Evolutionary conservation across 2,797 vertebrate genomes (phyloP).

Genomic region (Pseudopleuronectes americanus): DNA sequence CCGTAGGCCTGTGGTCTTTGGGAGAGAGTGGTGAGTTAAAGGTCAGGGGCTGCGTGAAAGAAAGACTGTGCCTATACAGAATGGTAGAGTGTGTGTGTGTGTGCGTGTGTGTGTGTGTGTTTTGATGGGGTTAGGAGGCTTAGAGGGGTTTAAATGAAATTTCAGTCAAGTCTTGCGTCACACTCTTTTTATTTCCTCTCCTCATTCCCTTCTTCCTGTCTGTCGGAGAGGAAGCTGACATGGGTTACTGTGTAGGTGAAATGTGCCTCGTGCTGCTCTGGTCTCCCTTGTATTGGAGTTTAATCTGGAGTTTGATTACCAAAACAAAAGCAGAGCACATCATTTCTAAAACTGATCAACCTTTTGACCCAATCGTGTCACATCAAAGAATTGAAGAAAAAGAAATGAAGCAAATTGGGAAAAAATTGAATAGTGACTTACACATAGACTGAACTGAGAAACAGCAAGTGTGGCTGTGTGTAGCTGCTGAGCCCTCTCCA

Average conservation of each 20-base stretch:
- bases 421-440: neutral
- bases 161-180: constrained; percentile 62
- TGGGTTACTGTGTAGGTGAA: constrained; percentile 27
- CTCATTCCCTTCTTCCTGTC: constrained; percentile 56
- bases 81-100: neutral
- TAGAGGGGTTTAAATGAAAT: constrained; percentile 61
- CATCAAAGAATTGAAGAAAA: neutral
- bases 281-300: neutral
- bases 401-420: neutral
- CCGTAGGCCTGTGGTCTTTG: neutral
- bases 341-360: neutral
- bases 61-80: constrained; percentile 7
- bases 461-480: constrained; percentile 12
- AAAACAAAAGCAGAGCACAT: neutral
- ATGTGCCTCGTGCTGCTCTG: constrained; percentile 1
- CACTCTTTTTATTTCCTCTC: constrained; percentile 46
- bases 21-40: constrained; percentile 26
- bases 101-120: constrained; percentile 3
- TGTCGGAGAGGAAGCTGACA: constrained; percentile 48
- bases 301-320: neutral
- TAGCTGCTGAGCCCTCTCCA: neutral
- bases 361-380: neutral
- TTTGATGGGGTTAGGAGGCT: constrained; percentile 1
- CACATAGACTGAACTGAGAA: constrained; percentile 25
- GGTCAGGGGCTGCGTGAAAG: constrained; percentile 32